A percentile compares a stretch with the other conserved stretches of the same genome.
Conservation (phyloP, 2,797 vertebrate species). For the Lepilemur septentrionalis region DNA sequence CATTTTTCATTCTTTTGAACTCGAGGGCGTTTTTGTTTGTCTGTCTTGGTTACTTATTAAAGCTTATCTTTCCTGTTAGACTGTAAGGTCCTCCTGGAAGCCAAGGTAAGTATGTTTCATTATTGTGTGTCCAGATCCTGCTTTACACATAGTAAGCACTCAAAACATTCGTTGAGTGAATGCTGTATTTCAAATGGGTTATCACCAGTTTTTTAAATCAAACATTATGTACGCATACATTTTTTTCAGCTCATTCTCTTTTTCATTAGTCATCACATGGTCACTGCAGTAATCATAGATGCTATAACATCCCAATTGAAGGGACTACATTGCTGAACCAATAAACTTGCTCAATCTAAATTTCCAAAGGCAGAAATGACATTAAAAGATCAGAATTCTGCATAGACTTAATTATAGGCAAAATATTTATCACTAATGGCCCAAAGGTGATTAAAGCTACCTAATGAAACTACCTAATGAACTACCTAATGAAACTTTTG, state of each 20-base stretch:
- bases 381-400: conserved; percentile 33
- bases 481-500: conserved; percentile 27
- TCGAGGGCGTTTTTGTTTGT: background rate
- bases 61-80: background rate
- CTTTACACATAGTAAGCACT: background rate
- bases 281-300: background rate
- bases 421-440: conserved; percentile 9
- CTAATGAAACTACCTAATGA: conserved; percentile 6
- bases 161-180: background rate
- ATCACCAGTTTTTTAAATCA: background rate
- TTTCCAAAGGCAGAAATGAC: conserved; percentile 3
- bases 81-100: background rate
- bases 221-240: background rate
- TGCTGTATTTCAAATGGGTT: background rate
- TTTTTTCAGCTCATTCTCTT: background rate
- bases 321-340: background rate
- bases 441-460: background rate
- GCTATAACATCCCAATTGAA: background rate
- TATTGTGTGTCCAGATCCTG: background rate
- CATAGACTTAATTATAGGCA: background rate
- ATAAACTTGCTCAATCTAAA: background rate
- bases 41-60: background rate
- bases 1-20: background rate
- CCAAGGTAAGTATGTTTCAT: background rate
- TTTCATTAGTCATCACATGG: background rate